These are phyloP conservation scores for Dicrostonyx torquatus DNA, from an alignment of 2,797 vertebrate genomes.

Conservation along the genomic window DNA sequence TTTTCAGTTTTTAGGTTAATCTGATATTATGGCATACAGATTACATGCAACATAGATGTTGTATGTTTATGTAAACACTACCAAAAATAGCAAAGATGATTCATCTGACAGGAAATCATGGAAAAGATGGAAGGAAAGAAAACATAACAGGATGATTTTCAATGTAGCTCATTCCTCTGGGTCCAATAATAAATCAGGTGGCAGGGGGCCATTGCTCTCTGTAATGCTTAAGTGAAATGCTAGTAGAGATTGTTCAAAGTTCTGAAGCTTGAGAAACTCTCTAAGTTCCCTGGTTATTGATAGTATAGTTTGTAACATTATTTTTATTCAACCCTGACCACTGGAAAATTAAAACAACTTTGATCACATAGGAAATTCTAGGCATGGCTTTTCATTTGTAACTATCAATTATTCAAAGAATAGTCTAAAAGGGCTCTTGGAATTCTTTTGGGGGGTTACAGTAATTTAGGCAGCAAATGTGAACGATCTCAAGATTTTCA, in stretches of 20 bases:
- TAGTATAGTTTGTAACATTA: constrained; percentile 74
- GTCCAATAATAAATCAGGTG: constrained; percentile 66
- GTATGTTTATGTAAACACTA: background rate
- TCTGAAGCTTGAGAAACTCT: constrained; percentile 60
- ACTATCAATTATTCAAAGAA: constrained; percentile 89
- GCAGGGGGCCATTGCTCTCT: constrained; percentile 50
- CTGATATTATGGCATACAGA: background rate
- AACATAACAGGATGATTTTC: background rate
- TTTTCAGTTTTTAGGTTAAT: constrained; percentile 1
- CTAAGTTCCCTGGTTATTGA: constrained; percentile 75
- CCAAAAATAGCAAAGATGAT: background rate
- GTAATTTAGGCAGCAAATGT: constrained; percentile 84
- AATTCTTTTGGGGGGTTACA: constrained; percentile 77
- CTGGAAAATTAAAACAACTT: constrained; percentile 85
- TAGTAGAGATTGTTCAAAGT: constrained; percentile 66
- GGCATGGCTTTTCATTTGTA: constrained; percentile 87
- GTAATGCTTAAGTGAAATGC: constrained; percentile 60
- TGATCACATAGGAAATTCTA: constrained; percentile 86
- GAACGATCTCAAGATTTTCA: constrained; percentile 80
- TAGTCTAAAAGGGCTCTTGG: constrained; percentile 84
- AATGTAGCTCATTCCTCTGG: constrained; percentile 67
- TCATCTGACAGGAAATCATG: background rate
- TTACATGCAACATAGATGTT: background rate
- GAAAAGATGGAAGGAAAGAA: background rate
- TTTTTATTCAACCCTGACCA: constrained; percentile 83